Base-by-base conservation (phyloP, 1,140 invertebrate genomes). In the Drosophila parabipectinata region DNA sequence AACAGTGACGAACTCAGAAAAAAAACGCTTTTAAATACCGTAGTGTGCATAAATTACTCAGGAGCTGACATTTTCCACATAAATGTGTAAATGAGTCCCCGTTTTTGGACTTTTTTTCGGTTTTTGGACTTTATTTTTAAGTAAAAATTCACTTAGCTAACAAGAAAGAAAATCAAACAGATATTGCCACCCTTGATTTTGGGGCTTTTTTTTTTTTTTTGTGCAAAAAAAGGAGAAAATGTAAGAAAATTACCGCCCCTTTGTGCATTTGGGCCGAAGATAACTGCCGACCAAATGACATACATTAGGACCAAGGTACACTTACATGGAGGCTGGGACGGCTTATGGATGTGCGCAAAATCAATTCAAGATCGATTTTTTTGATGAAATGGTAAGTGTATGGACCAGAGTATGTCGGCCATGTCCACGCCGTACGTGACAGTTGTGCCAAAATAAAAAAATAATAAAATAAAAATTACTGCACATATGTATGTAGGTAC, bases 331-430 rank as follows among this genome's bases (percentile, higher is more conserved):
- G 50, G 47, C 37, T 14, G 24, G 21, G 14, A 12, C 30, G 52
- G 47, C 64, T 55, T 67, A 44, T 62, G 54, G 39, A 44, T 44
- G 14, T 45, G 71, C 48, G 79, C 51, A 72, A 85, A 84, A 85
- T 84, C 80, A 85, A 84, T 84, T 84, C 81, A 73, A 77, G 77
- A 72, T 85, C 80, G 71, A 84, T 85, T 84, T 80, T 67, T 79
- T 84, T 84, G 77, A 85, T 80, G 72, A 81, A 81, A 82, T 72
- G 61, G 60, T 52, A 63, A 56, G 72, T 74, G 69, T 53, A 54
- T 53, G 68, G 34, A 41, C 44, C 15, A 15, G 41, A 26, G 62
- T 56, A 71, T 41, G 45, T 41, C n/a, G 34, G 32, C n/a, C n/a
- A 61, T 51, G 9, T 18, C 34, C 30, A 21, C 60, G 52, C 10